Conservation (phyloP, 2,888 invertebrate genomes). For the Calameuta filiformis region DNA sequence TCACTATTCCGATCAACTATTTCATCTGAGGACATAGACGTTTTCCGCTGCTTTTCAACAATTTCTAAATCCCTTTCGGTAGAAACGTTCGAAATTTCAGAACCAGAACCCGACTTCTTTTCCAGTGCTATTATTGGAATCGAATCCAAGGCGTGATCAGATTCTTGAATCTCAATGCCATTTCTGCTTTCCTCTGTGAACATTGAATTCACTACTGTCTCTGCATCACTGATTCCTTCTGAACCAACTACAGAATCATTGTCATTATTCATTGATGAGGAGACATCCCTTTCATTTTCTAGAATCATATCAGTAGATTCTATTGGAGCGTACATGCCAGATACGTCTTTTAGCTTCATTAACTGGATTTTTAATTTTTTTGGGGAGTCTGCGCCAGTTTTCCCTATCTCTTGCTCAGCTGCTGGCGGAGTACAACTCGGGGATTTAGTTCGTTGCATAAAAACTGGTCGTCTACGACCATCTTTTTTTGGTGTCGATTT, state of each 20-base stretch:
- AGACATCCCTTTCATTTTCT: background rate
- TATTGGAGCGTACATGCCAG: background rate
- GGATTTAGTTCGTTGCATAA: background rate
- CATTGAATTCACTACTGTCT: background rate
- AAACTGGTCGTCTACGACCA: background rate
- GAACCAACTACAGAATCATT: background rate
- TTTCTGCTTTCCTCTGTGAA: background rate
- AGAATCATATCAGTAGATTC: background rate
- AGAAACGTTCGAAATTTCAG: background rate
- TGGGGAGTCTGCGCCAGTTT: background rate
- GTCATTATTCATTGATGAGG: background rate
- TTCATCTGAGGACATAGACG: background rate
- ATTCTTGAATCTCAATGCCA: background rate
- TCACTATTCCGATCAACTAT: background rate
- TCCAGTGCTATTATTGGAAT: background rate
- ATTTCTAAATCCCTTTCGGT: background rate
- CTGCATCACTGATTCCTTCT: background rate
- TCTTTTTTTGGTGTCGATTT: background rate
- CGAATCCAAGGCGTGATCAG: background rate
- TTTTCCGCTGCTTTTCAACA: background rate
- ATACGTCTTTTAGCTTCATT: background rate
- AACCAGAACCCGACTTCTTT: background rate
- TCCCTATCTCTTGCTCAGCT: background rate
- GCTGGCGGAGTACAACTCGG: background rate
- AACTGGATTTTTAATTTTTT: background rate